Conservation (phyloP, 1,140 invertebrate genomes). For the Antheraea pernyi region DNA sequence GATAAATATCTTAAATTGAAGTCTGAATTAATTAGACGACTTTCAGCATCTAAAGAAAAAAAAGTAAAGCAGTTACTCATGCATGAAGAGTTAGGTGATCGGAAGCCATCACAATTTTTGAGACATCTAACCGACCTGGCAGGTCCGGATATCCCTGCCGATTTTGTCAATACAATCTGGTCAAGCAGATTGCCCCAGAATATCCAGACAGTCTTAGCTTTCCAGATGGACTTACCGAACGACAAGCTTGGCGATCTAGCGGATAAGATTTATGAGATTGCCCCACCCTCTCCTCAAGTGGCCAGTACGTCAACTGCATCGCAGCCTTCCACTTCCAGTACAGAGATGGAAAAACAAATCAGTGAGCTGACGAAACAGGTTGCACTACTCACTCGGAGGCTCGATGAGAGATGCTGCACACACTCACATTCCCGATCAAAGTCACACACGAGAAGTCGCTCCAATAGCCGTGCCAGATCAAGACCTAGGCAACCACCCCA, state of each 20-base stretch:
- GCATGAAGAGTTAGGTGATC: background rate
- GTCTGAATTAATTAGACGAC: constrained; percentile 1
- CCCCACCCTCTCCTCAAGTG: background rate
- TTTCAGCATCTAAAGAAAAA: background rate
- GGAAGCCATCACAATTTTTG: constrained; percentile 4
- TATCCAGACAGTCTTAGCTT: background rate
- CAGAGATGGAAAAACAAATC: background rate
- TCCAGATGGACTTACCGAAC: background rate
- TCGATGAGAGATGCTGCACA: background rate
- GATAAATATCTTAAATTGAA: constrained; percentile 3
- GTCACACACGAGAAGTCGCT: background rate
- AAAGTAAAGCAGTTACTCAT: background rate
- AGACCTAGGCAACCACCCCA: background rate
- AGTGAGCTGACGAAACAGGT: background rate
- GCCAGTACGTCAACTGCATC: too few relatives aligned
- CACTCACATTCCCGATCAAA: background rate
- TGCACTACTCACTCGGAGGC: background rate
- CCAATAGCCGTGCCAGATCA: background rate
- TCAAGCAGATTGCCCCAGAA: background rate
- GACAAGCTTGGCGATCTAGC: background rate
- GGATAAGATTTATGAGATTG: constrained; percentile 2
- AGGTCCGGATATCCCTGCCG: background rate
- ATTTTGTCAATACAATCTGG: background rate
- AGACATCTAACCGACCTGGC: background rate
- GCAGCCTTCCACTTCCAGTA: background rate